These are phyloP conservation scores for Drosophila falleni DNA, from an alignment of 2,888 invertebrate genomes.

Conservation along the genomic window DNA sequence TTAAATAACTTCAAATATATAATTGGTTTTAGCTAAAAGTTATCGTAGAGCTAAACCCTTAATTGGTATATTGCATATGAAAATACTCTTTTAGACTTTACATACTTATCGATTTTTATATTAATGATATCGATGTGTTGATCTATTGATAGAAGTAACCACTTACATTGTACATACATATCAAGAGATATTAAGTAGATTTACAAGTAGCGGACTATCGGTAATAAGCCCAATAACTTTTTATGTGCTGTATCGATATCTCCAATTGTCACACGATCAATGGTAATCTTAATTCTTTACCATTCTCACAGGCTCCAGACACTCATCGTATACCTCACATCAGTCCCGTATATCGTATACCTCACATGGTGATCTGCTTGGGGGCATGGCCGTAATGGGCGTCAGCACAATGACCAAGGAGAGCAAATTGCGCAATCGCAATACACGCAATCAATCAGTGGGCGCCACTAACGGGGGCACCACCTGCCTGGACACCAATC, in stretches of 20 bases:
- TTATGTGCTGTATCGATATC: background rate
- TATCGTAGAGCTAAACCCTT: no score
- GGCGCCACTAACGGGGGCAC: slow-evolving; percentile 87
- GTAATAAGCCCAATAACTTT: background rate
- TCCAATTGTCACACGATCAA: background rate
- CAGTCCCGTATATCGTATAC: slow-evolving; percentile 97
- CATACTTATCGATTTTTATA: no score
- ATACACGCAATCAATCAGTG: slow-evolving; percentile 90
- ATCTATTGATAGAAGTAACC: no score
- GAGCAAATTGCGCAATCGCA: slow-evolving; percentile 91
- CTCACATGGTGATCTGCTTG: slow-evolving; percentile 95
- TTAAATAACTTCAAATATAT: no score
- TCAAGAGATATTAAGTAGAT: no score
- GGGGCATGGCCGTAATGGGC: slow-evolving; percentile 88
- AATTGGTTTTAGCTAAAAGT: no score
- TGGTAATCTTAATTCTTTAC: background rate
- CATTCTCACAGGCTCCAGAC: slow-evolving; percentile 89
- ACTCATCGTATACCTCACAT: slow-evolving; percentile 98
- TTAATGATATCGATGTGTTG: no score
- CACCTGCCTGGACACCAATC: slow-evolving; percentile 88
- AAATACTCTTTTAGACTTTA: no score
- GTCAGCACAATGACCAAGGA: slow-evolving; percentile 90
- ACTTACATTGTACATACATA: no score
- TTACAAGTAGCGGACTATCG: background rate
- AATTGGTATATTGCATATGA: no score